These are phyloP conservation scores for Bettongia penicillata DNA, from an alignment of 2,113 vertebrate species.

Conservation along the genomic window DNA sequence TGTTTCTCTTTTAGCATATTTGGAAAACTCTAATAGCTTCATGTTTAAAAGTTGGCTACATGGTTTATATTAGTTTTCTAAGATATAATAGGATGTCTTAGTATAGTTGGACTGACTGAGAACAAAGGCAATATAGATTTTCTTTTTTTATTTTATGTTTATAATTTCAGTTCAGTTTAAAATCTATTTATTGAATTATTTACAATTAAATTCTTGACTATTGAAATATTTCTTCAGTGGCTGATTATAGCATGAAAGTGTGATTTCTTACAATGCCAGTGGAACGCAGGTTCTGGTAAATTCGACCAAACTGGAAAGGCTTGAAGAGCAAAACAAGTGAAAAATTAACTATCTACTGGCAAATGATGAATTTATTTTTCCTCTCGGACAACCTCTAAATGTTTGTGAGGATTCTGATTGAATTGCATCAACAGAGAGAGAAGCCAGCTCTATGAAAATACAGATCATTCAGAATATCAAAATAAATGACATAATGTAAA, in stretches of 20 bases:
- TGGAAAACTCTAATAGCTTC: not conserved
- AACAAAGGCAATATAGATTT: not conserved
- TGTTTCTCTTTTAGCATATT: not conserved
- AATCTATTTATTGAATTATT: not conserved
- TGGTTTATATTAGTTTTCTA: not conserved
- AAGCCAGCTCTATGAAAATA: not conserved
- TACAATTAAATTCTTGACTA: not conserved
- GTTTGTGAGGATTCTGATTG: not conserved
- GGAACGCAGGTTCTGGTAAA: not conserved
- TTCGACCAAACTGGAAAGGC: not conserved
- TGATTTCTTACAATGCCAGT: not conserved
- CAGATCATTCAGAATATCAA: not conserved
- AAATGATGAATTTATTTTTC: not conserved
- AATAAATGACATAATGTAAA: not conserved
- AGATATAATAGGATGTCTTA: not conserved
- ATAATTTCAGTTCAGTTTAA: not conserved
- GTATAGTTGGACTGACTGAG: not conserved
- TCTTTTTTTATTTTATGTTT: not conserved
- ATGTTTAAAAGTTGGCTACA: not conserved
- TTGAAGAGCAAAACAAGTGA: not conserved
- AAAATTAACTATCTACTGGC: not conserved
- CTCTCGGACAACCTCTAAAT: not conserved
- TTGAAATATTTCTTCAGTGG: not conserved
- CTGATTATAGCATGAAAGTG: not conserved
- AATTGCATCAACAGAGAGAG: not conserved